phyloP scores from a whole-genome alignment of 1,140 invertebrate species.

The Drosophila ficusphila region DNA sequence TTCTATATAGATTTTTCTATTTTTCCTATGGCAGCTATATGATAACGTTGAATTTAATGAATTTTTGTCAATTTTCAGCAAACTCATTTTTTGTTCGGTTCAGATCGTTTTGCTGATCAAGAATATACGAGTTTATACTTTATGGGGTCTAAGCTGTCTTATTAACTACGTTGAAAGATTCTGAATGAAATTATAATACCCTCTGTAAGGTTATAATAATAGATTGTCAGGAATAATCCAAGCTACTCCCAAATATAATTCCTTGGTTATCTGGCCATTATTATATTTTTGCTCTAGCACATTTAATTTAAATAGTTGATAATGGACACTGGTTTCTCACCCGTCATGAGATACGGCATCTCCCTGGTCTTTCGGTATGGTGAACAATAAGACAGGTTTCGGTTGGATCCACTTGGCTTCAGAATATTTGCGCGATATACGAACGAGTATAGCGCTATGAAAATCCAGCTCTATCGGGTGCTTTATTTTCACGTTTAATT shows the following conservation, averaged over 20 bases:
- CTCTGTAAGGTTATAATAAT: too few species aligned
- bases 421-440: neutral
- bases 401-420: neutral
- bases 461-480: neutral
- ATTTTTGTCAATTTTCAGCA: too few species aligned
- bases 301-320: slow-evolving; percentile 4
- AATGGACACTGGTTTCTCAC: neutral
- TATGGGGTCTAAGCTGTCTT: too few species aligned
- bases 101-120: too few species aligned
- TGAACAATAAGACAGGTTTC: slow-evolving; percentile 10
- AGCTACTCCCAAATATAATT: slow-evolving; percentile 1
- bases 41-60: too few species aligned
- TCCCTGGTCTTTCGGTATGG: neutral
- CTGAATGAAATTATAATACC: too few species aligned
- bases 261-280: too few species aligned
- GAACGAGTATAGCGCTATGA: neutral
- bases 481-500: slow-evolving; percentile 27
- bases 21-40: too few species aligned
- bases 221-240: neutral
- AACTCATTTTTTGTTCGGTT: too few species aligned
- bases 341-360: neutral
- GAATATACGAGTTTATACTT: too few species aligned
- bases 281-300: neutral
- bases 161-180: too few species aligned
- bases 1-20: too few species aligned